Conservation (phyloP, 2,797 vertebrate species). For the Sitta carolinensis region DNA sequence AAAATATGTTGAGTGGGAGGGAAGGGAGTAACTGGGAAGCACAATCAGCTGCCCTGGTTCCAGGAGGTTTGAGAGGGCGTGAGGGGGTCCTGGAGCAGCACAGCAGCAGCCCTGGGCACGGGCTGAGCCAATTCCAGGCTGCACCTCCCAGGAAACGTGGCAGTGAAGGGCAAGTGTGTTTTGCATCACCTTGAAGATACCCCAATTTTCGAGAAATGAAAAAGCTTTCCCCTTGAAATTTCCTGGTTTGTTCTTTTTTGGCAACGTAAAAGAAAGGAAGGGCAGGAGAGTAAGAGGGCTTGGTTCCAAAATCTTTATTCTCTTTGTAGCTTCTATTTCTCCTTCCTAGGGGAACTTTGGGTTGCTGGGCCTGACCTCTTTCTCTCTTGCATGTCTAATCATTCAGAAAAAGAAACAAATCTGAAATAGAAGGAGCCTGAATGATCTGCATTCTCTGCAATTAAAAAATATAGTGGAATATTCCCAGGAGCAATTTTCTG, state of each 20-base stretch:
- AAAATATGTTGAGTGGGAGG: not conserved
- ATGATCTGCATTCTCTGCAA: not conserved
- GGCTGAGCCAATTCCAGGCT: rapidly evolving
- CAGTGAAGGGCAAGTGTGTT: not conserved
- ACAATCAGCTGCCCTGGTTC: not conserved
- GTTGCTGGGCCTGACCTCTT: not conserved
- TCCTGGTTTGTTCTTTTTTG: not conserved
- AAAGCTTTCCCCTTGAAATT: not conserved
- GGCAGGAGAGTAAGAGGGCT: not conserved
- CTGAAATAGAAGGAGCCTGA: not conserved
- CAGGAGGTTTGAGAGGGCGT: no score
- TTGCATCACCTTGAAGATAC: not conserved
- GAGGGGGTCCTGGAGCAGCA: not conserved
- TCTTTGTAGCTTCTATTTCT: not conserved
- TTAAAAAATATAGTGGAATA: conserved; percentile 20
- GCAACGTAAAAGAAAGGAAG: not conserved
- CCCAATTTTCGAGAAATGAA: not conserved
- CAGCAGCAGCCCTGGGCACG: not conserved
- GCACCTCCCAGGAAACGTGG: not conserved
- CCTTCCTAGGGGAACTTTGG: not conserved
- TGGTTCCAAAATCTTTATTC: not conserved
- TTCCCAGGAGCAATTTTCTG: conserved; percentile 35
- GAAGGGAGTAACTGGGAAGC: not conserved
- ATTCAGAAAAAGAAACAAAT: not conserved
- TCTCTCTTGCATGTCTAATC: not conserved